Evolutionary conservation across 2,113 vertebrate species (phyloP).

Genomic region (Plotosus lineatus): DNA sequence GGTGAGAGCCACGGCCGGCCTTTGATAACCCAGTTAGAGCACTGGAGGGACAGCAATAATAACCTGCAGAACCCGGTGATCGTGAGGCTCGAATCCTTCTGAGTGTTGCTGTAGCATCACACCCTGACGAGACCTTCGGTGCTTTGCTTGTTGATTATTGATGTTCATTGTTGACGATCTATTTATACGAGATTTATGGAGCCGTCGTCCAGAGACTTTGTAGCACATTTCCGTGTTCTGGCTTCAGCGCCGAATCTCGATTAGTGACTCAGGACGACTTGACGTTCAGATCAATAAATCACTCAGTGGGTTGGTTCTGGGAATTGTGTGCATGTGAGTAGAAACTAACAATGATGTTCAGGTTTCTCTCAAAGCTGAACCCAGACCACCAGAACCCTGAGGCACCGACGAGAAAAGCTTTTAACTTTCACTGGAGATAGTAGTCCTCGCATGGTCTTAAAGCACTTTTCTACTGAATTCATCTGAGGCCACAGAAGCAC

Average conservation of each 20-base stretch:
- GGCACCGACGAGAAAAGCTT: background rate
- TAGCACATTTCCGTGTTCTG: background rate
- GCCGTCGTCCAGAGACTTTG: background rate
- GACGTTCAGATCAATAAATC: slow-evolving; percentile 33
- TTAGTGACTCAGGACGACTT: slow-evolving; percentile 30
- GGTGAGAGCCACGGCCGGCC: no score
- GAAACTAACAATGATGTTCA: background rate
- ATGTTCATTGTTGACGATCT: slow-evolving; percentile 9
- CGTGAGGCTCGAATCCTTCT: no score
- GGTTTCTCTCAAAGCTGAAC: background rate
- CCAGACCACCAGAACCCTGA: background rate
- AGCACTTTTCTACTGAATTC: background rate
- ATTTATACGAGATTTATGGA: slow-evolving; percentile 39
- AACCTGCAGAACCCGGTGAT: no score
- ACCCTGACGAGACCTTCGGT: no score
- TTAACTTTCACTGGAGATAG: no score
- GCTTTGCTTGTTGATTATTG: slow-evolving; percentile 7
- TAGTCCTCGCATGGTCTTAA: background rate
- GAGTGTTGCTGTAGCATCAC: no score
- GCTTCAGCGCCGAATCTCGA: slow-evolving; percentile 13
- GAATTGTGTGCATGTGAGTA: background rate
- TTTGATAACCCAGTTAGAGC: no score
- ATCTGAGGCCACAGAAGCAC: slow-evolving; percentile 20
- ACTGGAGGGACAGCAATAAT: no score
- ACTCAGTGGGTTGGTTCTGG: background rate